Conservation (phyloP, 2,888 invertebrate species). For the Rutpela maculata region DNA sequence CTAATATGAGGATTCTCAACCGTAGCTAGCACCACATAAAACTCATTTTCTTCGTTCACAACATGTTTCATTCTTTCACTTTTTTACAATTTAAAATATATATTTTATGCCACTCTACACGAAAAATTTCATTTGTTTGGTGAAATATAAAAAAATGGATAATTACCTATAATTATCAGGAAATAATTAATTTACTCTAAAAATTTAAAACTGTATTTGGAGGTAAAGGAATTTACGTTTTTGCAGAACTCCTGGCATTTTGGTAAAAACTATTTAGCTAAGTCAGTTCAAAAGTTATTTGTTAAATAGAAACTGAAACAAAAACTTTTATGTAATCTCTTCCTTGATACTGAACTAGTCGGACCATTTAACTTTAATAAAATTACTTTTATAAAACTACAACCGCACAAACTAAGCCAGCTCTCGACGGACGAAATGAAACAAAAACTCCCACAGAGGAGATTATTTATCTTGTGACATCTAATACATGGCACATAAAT, state of each 20-base stretch:
- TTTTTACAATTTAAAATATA: too few species aligned
- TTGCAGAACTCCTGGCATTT: slow-evolving; percentile 14
- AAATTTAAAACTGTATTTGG: background rate
- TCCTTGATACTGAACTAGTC: slow-evolving; percentile 1
- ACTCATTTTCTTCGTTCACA: too few species aligned
- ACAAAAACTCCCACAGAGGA: slow-evolving; percentile 3
- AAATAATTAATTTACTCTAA: too few species aligned
- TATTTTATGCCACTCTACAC: too few species aligned
- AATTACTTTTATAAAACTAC: slow-evolving; percentile 26
- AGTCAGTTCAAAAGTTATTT: slow-evolving; percentile 19
- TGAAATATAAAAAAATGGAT: too few species aligned
- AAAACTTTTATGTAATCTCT: slow-evolving; percentile 25
- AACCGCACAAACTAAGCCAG: background rate
- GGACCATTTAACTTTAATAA: slow-evolving; percentile 26
- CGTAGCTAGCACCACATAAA: too few species aligned
- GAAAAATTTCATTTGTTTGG: too few species aligned
- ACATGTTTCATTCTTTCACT: too few species aligned
- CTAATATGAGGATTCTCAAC: too few species aligned
- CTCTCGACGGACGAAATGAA: background rate
- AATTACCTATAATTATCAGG: too few species aligned
- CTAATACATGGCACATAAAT: slow-evolving; percentile 7
- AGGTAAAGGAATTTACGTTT: slow-evolving; percentile 3
- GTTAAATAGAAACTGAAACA: slow-evolving; percentile 20
- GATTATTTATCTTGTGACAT: slow-evolving; percentile 24
- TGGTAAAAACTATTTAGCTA: slow-evolving; percentile 19